Evolutionary conservation across 2,113 vertebrate genomes (phyloP).

Genomic region (Cricetomys ansorgei): DNA sequence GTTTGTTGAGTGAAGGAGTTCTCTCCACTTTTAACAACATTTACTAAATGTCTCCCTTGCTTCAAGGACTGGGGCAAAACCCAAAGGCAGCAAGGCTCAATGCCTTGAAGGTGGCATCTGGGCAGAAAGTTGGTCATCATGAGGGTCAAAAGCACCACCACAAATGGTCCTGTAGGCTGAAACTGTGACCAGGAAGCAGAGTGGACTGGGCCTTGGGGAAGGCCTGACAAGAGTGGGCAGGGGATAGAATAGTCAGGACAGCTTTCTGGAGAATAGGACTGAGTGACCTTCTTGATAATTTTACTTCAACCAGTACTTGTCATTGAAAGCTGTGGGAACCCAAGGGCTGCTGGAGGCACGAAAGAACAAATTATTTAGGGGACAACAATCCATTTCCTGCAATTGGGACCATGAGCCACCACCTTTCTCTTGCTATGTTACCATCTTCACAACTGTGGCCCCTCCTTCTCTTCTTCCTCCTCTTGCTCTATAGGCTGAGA

Average conservation of each 20-base stretch:
- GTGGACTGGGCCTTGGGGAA: too few relatives aligned
- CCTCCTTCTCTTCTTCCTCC: too few relatives aligned
- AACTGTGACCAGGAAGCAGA: neutral
- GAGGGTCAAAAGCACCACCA: neutral
- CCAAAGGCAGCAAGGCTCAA: neutral
- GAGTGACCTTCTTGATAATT: neutral
- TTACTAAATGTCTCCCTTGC: neutral
- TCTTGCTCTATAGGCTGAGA: neutral
- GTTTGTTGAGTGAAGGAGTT: slow-evolving; percentile 65
- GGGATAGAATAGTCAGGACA: neutral
- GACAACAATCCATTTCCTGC: neutral
- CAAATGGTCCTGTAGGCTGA: neutral
- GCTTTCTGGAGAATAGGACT: neutral
- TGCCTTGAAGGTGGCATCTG: neutral
- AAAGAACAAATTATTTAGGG: neutral
- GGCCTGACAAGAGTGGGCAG: neutral
- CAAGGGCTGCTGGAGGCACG: neutral
- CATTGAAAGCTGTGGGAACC: neutral
- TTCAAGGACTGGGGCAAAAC: neutral
- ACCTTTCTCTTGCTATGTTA: neutral
- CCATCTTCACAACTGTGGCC: neutral
- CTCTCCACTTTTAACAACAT: slow-evolving; percentile 61
- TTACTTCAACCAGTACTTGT: neutral
- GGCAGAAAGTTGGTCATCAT: neutral
- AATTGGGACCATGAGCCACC: neutral